These are phyloP conservation scores for Muscicapa adusta DNA, from an alignment of 2,113 vertebrate species.

Conservation along the genomic window DNA sequence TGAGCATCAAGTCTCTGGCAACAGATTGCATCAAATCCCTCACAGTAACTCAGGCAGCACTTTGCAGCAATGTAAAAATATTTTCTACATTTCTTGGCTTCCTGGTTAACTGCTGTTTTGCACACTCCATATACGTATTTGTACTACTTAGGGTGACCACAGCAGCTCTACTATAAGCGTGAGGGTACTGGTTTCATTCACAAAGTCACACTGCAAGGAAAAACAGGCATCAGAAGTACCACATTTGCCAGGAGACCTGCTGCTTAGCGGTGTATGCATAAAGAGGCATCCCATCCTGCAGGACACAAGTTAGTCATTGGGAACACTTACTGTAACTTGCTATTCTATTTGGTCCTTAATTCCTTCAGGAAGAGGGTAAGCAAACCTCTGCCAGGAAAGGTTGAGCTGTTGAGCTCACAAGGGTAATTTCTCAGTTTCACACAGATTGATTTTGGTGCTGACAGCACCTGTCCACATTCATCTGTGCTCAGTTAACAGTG, in stretches of 20 bases:
- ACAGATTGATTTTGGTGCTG: rapidly evolving
- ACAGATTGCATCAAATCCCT: background rate
- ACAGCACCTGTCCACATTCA: background rate
- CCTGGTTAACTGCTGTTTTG: background rate
- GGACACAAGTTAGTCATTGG: background rate
- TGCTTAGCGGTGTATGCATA: background rate
- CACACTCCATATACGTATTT: background rate
- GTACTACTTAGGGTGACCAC: background rate
- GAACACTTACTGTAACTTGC: background rate
- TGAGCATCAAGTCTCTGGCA: background rate
- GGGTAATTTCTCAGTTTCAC: background rate
- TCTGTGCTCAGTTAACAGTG: background rate
- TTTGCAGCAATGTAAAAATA: background rate
- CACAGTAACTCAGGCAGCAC: background rate
- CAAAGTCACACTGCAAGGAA: background rate
- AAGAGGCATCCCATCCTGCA: background rate
- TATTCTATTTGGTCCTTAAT: background rate
- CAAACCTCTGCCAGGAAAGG: background rate
- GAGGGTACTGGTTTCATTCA: background rate
- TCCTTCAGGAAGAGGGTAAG: background rate
- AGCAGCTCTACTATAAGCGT: rapidly evolving
- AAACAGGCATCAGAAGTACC: background rate
- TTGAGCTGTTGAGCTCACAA: background rate
- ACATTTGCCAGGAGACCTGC: background rate
- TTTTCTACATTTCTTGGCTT: background rate